These are phyloP conservation scores for Archegozetes longisetosus DNA, from an alignment of 1,140 invertebrate genomes.

Conservation along the genomic window DNA sequence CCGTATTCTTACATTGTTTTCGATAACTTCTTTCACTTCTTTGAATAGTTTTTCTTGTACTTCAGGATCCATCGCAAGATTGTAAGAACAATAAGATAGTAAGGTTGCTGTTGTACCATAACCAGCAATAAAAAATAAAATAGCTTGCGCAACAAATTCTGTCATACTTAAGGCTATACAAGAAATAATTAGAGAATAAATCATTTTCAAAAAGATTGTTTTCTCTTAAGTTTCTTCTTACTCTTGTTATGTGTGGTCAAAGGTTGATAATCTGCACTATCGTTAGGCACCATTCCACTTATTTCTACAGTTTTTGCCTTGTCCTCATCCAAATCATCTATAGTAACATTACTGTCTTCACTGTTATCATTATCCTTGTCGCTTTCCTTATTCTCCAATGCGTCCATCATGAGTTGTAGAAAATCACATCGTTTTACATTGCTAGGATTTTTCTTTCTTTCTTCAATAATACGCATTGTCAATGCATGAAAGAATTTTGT, in stretches of 20 bases:
- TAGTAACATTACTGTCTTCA: no score
- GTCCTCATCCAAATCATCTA: no score
- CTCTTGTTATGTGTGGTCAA: slow-evolving; percentile 22
- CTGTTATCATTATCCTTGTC: no score
- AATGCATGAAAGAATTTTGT: no score
- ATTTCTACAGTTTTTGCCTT: no score
- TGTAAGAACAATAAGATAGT: slow-evolving; percentile 31
- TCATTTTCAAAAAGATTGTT: no score
- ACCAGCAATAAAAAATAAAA: slow-evolving; percentile 34
- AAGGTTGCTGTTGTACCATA: slow-evolving; percentile 35
- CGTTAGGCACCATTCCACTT: no score
- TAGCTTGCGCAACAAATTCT: slow-evolving; percentile 31
- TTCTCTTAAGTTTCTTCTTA: neutral
- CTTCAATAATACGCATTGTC: neutral
- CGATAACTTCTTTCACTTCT: slow-evolving; percentile 25
- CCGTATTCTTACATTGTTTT: neutral
- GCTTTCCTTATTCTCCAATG: no score
- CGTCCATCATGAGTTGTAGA: no score
- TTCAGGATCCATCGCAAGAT: slow-evolving; percentile 32
- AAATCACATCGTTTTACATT: neutral
- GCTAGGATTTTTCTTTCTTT: neutral
- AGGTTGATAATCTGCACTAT: no score
- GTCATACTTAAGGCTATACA: no score
- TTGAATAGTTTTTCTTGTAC: slow-evolving; percentile 32
- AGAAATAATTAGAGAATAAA: no score